Conservation (phyloP, 2,113 vertebrate species). For the Camelus dromedarius region DNA sequence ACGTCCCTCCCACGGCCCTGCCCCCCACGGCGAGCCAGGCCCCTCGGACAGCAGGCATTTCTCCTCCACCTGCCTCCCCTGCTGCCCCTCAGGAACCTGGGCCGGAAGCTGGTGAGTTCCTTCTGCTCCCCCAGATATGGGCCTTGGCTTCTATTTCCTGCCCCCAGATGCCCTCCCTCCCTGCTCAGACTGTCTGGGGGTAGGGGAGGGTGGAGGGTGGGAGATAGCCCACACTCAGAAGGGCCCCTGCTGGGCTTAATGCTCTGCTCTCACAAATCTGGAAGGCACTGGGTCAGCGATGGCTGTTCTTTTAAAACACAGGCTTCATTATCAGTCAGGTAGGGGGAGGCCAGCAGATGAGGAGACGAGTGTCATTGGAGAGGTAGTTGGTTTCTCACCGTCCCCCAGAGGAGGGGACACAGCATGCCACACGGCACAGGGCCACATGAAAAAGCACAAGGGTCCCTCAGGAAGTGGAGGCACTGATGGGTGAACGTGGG, state of each 20-base stretch:
- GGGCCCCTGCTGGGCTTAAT: rapidly evolving
- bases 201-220: background rate
- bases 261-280: rapidly evolving
- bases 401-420: background rate
- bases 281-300: rapidly evolving
- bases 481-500: rapidly evolving
- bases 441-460: background rate
- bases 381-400: too few relatives aligned
- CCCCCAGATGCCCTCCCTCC: too few relatives aligned
- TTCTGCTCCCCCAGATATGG: background rate
- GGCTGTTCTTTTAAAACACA: background rate
- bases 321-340: background rate
- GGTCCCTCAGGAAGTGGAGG: background rate
- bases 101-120: conserved; percentile 52
- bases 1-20: background rate
- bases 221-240: background rate
- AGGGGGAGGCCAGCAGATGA: too few relatives aligned
- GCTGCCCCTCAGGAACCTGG: conserved; percentile 35
- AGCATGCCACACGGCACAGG: background rate
- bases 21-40: rapidly evolving
- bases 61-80: background rate
- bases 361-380: background rate
- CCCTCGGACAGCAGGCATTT: rapidly evolving
- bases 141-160: background rate
- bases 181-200: background rate